Percentiles rank a stretch among this genome's conserved stretches.
phyloP scores from a whole-genome alignment of 2,888 invertebrate genomes.

The Limnephilus lunatus region DNA sequence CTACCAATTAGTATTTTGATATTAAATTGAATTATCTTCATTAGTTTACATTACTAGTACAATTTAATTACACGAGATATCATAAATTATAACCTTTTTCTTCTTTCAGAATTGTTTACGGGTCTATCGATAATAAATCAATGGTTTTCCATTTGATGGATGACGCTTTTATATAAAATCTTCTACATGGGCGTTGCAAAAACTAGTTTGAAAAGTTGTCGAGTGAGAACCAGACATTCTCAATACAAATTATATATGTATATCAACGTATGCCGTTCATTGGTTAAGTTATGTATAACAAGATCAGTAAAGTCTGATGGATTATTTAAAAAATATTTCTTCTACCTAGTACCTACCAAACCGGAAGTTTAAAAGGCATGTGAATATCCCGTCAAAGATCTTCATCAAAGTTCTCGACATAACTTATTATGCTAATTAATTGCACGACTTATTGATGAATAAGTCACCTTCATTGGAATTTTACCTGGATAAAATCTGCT shows the following conservation, averaged over 20 bases:
- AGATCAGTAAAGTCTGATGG: neutral
- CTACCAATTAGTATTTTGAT: neutral
- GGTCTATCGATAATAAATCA: neutral
- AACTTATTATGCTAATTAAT: neutral
- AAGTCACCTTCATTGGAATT: neutral
- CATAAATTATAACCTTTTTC: neutral
- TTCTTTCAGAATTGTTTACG: neutral
- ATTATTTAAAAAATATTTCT: slow-evolving; percentile 3
- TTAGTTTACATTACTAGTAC: neutral
- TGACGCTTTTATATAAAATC: neutral
- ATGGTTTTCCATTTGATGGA: neutral
- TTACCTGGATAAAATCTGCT: neutral
- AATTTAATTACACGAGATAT: neutral
- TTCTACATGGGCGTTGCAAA: neutral
- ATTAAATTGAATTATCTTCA: neutral
- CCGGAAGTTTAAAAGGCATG: slow-evolving; percentile 13
- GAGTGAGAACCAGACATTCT: neutral
- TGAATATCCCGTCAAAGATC: neutral
- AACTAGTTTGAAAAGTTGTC: slow-evolving; percentile 15
- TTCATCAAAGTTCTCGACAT: neutral
- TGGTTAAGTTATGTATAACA: neutral
- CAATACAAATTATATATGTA: neutral
- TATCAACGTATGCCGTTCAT: neutral
- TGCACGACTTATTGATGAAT: slow-evolving; percentile 2
- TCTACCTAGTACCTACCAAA: neutral